These are phyloP conservation scores for Tipula vernalis DNA, from an alignment of 2,888 invertebrate species.

Conservation along the genomic window DNA sequence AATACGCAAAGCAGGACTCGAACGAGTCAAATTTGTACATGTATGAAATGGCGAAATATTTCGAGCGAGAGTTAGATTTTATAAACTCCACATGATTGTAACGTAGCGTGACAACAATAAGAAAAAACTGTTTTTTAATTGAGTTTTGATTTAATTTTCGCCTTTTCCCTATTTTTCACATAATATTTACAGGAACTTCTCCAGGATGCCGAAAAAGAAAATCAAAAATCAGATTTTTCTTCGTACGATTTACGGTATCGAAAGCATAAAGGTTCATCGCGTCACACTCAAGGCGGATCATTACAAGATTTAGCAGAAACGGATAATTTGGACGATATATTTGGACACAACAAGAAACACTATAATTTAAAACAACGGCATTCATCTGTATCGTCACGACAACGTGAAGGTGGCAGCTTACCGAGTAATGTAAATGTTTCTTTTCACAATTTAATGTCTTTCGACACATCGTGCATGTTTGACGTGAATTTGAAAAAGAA, in stretches of 20 bases:
- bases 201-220: constrained; percentile 64
- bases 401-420: constrained; percentile 52
- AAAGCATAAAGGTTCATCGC: constrained; percentile 32
- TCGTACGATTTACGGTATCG: constrained; percentile 31
- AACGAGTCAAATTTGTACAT: not conserved
- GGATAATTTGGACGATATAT: constrained; percentile 13
- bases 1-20: not conserved
- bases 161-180: constrained; percentile 7
- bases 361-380: constrained; percentile 31
- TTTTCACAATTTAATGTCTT: constrained; percentile 18
- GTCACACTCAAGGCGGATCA: constrained; percentile 44
- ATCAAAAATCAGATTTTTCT: constrained; percentile 33
- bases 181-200: constrained; percentile 49
- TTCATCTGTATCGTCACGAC: constrained; percentile 35
- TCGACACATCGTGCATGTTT: constrained; percentile 22
- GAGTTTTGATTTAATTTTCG: constrained; percentile 5
- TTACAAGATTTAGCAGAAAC: constrained; percentile 48
- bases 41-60: not conserved
- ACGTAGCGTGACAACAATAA: not conserved
- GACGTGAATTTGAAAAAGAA: constrained; percentile 17
- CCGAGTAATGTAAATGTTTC: constrained; percentile 45
- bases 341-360: constrained; percentile 15
- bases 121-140: not conserved
- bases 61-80: not conserved
- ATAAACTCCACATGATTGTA: not conserved